Evolutionary conservation across 2,113 vertebrate genomes (phyloP), one percentile per base, ranked within the genome.

Genomic region (Upupa epops): DNA sequence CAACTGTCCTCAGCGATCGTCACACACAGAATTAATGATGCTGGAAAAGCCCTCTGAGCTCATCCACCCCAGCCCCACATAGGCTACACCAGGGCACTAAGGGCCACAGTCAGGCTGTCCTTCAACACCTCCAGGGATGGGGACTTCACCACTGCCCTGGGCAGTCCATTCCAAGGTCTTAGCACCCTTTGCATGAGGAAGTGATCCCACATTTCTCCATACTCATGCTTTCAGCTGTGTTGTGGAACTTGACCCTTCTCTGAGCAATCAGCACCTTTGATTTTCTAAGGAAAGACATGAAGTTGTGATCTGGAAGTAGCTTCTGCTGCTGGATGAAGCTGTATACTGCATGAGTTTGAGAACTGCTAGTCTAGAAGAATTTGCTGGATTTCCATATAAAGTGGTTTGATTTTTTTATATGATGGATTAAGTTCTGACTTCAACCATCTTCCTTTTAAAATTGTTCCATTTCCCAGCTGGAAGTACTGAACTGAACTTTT

Each of bases 191-290:
- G n/a, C n/a, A n/a, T n/a, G n/a, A n/a, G n/a, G n/a, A n/a, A n/a
- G n/a, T n/a, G 9, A 60, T 60, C 2, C 9, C 16, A 22, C 18
- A 13, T 52, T 72, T 37, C 45, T 36, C 60, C 51, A 14, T 21
- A 13, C 2, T 71, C 26, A 2, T 0, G 0, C 64, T 72, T 56
- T 49, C 18, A 61, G 8, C 10, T 56, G 56, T n/a, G 7, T 40
- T 71, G 8, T 37, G 37, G 37, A 63, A 37, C 7, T 3, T 8
- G 42, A 36, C 15, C 18, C 3, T 86, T 90, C 37, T 8, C 51
- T 2, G 6, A n/a, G n/a, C n/a, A n/a, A n/a, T n/a, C n/a, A n/a
- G n/a, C 40, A 42, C 40, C 22, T 89, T 76, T 73, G 29, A 28
- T 49, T 45, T 64, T 74, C 29, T 36, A 29, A 42, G 16, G 42